Evolutionary conservation across 2,888 invertebrate genomes (phyloP).

Genomic region (Heliconius erato): DNA sequence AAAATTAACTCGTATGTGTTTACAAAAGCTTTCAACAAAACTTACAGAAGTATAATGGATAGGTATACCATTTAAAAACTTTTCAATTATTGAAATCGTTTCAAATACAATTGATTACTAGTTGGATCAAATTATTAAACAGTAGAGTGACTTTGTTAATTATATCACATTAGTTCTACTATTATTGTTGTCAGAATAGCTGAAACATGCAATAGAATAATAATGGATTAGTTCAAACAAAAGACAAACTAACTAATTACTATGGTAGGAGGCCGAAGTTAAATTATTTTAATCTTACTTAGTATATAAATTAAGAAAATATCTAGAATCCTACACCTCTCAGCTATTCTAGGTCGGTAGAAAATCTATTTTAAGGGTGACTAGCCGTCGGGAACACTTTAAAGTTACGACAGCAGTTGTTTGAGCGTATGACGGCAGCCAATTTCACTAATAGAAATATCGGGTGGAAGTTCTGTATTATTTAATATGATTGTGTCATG

Average conservation of each 20-base stretch:
- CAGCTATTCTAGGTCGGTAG: constrained; percentile 1
- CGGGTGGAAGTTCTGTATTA: constrained; percentile 24
- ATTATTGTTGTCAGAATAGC: constrained; percentile 8
- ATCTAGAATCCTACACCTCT: background rate
- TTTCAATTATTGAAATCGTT: background rate
- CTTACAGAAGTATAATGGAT: background rate
- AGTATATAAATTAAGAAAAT: background rate
- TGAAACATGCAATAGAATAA: too few species aligned
- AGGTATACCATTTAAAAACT: background rate
- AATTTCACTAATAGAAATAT: constrained; percentile 40
- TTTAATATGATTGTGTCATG: constrained; percentile 9
- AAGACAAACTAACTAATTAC: background rate
- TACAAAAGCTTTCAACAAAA: constrained; percentile 3
- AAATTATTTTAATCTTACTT: background rate
- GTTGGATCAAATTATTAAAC: background rate
- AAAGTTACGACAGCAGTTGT: constrained; percentile 31
- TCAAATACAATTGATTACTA: background rate
- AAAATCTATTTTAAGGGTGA: constrained; percentile 23
- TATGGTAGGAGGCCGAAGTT: background rate
- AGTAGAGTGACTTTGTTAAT: constrained; percentile 5
- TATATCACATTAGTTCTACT: constrained; percentile 2
- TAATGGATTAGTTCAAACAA: background rate
- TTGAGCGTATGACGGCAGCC: constrained; percentile 27
- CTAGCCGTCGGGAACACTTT: constrained; percentile 22
- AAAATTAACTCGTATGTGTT: too few species aligned